These are phyloP conservation scores for Parelbella ahira DNA, from an alignment of 2,888 invertebrate genomes.

Conservation along the genomic window DNA sequence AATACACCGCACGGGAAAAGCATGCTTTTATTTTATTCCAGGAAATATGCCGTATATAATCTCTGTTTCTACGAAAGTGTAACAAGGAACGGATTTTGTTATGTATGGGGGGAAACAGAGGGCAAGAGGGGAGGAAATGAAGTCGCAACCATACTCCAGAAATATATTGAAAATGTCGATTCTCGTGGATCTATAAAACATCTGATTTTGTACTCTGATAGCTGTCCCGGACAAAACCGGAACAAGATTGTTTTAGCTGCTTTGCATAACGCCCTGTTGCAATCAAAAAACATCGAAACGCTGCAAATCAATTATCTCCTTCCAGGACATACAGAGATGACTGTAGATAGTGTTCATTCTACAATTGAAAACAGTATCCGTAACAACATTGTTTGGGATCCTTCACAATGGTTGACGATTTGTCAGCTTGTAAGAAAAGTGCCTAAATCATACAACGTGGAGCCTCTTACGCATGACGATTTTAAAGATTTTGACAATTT, in stretches of 20 bases:
- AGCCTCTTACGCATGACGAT: constrained; percentile 19
- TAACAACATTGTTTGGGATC: constrained; percentile 30
- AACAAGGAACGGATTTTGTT: constrained; percentile 30
- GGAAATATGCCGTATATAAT: constrained; percentile 32
- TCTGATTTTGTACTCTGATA: constrained; percentile 31
- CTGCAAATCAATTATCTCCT: constrained; percentile 36
- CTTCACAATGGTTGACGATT: constrained; percentile 32
- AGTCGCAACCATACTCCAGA: constrained; percentile 11
- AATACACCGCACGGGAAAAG: constrained; percentile 21
- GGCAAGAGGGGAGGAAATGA: constrained; percentile 34
- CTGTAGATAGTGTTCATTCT: constrained; percentile 32
- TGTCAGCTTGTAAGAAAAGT: constrained; percentile 20
- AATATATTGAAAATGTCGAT: constrained; percentile 26
- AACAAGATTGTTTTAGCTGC: constrained; percentile 34
- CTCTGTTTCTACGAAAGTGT: constrained; percentile 30
- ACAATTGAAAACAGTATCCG: constrained; percentile 30
- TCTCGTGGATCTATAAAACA: constrained; percentile 25
- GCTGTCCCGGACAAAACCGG: constrained; percentile 34
- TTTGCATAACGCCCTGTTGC: constrained; percentile 25
- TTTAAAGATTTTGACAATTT: constrained; percentile 22
- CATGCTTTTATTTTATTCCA: constrained; percentile 31
- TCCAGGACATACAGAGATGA: constrained; percentile 35
- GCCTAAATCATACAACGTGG: constrained; percentile 18
- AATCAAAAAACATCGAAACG: constrained; percentile 8
- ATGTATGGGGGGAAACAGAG: constrained; percentile 30